These are phyloP conservation scores for Epinephelus fuscoguttatus DNA, from an alignment of 2,113 vertebrate genomes.

Conservation along the genomic window DNA sequence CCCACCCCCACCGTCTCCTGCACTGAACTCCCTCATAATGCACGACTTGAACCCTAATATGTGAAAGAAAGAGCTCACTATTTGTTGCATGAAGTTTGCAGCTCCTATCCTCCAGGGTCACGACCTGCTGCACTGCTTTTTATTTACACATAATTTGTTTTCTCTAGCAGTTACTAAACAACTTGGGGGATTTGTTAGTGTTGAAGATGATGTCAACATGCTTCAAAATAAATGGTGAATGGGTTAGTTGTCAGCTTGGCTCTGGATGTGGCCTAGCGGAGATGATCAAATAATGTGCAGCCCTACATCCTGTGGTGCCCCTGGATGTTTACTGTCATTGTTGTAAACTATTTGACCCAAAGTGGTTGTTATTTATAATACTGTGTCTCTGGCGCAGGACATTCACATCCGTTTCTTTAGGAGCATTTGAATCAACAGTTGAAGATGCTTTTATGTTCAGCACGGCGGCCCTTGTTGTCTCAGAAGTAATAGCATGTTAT, in stretches of 20 bases:
- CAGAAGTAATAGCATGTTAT: slow-evolving; percentile 12
- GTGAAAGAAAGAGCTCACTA: slow-evolving; percentile 50
- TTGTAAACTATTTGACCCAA: slow-evolving; percentile 30
- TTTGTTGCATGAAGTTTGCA: slow-evolving; percentile 68
- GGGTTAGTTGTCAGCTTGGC: slow-evolving; percentile 59
- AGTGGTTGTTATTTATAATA: slow-evolving; percentile 15
- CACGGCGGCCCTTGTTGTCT: slow-evolving; percentile 15
- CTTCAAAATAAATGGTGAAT: slow-evolving; percentile 60
- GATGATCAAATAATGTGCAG: slow-evolving; percentile 60
- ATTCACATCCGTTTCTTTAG: slow-evolving; percentile 35
- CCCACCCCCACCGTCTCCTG: slow-evolving; percentile 78
- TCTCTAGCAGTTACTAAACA: not conserved
- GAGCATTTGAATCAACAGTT: slow-evolving; percentile 69
- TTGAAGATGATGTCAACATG: slow-evolving; percentile 43
- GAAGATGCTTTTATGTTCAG: slow-evolving; percentile 41
- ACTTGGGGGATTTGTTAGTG: slow-evolving; percentile 12
- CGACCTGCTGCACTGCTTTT: slow-evolving; percentile 42
- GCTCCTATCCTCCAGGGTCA: slow-evolving; percentile 11
- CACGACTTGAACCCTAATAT: slow-evolving; percentile 77
- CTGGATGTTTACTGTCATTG: slow-evolving; percentile 40
- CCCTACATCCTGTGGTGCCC: slow-evolving; percentile 47
- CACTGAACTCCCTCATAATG: slow-evolving; percentile 74
- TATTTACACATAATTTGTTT: slow-evolving; percentile 36
- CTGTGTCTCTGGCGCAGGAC: slow-evolving; percentile 8
- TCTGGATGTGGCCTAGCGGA: slow-evolving; percentile 66